Evolutionary conservation across 2,888 invertebrate genomes (phyloP).

Genomic region (Drosophila nr. perissopoda): DNA sequence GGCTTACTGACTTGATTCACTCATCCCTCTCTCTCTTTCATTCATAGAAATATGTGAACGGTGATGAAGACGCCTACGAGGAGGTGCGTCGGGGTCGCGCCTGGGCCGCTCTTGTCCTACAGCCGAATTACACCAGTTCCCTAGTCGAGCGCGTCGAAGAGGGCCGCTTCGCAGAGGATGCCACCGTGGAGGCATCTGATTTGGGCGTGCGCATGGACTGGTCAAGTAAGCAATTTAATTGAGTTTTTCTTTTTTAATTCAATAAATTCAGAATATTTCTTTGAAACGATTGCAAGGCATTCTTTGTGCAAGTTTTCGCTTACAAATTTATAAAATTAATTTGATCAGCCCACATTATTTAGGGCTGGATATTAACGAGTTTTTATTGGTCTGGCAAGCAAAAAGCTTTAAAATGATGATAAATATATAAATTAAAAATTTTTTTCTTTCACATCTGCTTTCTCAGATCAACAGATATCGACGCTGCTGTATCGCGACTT

Average conservation of each 20-base stretch:
- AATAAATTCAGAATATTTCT: background rate
- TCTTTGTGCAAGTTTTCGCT: background rate
- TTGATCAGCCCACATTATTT: background rate
- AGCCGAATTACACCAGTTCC: slow-evolving; percentile 90
- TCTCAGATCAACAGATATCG: slow-evolving; percentile 95
- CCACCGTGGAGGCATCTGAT: slow-evolving; percentile 88
- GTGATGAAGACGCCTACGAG: slow-evolving; percentile 87
- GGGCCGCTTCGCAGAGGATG: slow-evolving; percentile 87
- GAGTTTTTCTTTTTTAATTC: background rate
- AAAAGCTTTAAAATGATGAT: background rate
- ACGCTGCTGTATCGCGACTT: slow-evolving; percentile 91
- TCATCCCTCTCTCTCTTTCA: background rate
- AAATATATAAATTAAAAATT: background rate
- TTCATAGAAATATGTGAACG: slow-evolving; percentile 86
- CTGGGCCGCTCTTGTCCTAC: slow-evolving; percentile 91
- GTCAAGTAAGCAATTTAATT: slow-evolving; percentile 89
- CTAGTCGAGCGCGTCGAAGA: slow-evolving; percentile 87
- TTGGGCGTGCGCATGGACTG: slow-evolving; percentile 92
- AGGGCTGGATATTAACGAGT: background rate
- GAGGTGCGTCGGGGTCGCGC: slow-evolving; percentile 90
- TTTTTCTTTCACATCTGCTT: background rate
- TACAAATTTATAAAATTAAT: background rate
- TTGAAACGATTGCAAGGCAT: background rate
- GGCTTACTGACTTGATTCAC: slow-evolving; percentile 16
- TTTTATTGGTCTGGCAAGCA: background rate